Base-by-base conservation (phyloP, 2,888 invertebrate species). In the Falcaria lacertinaria region DNA sequence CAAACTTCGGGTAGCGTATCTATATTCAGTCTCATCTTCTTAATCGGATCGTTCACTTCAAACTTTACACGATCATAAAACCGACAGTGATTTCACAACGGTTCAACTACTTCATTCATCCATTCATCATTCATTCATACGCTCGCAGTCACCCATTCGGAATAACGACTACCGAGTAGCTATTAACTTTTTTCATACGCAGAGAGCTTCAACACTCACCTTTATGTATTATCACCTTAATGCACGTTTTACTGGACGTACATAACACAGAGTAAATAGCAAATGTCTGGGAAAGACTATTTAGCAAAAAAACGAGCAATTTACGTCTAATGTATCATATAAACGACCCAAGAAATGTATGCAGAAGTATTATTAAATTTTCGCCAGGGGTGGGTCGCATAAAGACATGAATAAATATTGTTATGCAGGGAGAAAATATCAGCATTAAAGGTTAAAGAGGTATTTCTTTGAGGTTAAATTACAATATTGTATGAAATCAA, bases 291-390 rank as follows among this genome's bases (percentile, higher is more conserved):
- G 48, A 56, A 44, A 57, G 53, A 41, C 48, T 41, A 42, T 45
- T 45, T 42, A 28, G 51, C 56, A 56, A 54, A 53, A 60, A 59
- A 71, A 69, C 64, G 60, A 60, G 69, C 74, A 74, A 76, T 82
- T 80, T 70, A 60, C 69, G 69, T 77, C 67, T 65, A 71, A 78
- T 77, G 66, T 76, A 74, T 80, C 74, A 80, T 68, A 61, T 64
- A 62, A 74, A 78, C 64, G 64, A 67, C 57, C 56, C 47, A 48
- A 51, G 62, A 70, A 69, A 65, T 68, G 61, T 64, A 65, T 66
- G 60, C 54, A 48, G 50, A 45, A 57, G 59, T 47, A 50, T 67
- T 74, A 73, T 73, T 69, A 71, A 70, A 64, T 69, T 69, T 72
- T 69, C 60, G 59, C 47, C 55, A 62, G 54, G 22, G 15, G 22